Evolutionary conservation across 2,113 vertebrate genomes (phyloP).

Genomic region (Panthera tigris): DNA sequence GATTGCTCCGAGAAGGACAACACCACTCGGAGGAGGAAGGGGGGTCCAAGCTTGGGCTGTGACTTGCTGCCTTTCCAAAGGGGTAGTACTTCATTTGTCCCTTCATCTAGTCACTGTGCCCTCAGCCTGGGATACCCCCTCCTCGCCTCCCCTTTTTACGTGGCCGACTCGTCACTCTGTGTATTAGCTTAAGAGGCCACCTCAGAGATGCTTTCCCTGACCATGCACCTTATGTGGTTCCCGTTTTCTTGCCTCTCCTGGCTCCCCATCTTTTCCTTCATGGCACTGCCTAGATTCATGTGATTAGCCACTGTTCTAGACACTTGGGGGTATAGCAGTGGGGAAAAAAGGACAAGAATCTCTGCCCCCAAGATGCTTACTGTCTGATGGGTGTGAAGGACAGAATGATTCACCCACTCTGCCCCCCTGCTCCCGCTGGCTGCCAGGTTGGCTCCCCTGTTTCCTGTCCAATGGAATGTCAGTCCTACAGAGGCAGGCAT

Average conservation of each 20-base stretch:
- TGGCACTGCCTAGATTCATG: neutral
- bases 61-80: neutral
- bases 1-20: neutral
- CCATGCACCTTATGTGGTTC: neutral
- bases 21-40: fast-evolving
- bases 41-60: neutral
- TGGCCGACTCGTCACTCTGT: fast-evolving
- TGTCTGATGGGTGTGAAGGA: neutral
- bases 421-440: neutral
- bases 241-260: neutral
- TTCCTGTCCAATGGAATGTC: fast-evolving
- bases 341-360: neutral
- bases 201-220: neutral
- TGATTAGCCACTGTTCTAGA: neutral
- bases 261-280: neutral
- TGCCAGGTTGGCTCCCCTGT: neutral
- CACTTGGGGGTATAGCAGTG: fast-evolving
- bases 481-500: neutral
- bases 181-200: neutral
- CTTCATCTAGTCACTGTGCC: neutral
- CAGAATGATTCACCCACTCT: neutral
- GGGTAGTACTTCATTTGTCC: neutral
- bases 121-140: neutral
- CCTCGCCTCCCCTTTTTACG: fast-evolving
- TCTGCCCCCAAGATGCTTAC: neutral